Percentiles rank a stretch among this genome's conserved stretches.
Evolutionary conservation across 2,888 invertebrate genomes (phyloP).

Genomic region (Cotesia congregata): DNA sequence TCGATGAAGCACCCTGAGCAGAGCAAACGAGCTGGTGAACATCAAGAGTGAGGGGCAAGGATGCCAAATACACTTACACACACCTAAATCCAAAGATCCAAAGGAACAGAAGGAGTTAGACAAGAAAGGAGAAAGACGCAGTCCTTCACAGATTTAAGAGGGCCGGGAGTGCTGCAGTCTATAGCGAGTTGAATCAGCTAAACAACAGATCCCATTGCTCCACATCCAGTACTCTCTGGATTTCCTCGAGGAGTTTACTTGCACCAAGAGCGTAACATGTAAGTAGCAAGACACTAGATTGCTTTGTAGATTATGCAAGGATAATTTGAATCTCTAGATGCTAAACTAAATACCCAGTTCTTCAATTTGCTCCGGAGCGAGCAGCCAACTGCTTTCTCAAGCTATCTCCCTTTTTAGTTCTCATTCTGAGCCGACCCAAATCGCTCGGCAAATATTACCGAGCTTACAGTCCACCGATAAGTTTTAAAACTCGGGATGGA

Average conservation of each 20-base stretch:
- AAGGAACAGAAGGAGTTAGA: too few species aligned
- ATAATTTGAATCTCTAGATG: background rate
- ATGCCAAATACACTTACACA: background rate
- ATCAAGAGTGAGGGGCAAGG: background rate
- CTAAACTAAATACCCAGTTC: background rate
- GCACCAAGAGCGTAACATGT: background rate
- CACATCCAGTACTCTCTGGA: slow-evolving; percentile 4
- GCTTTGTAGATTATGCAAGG: background rate
- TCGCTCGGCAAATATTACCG: background rate
- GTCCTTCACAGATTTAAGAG: background rate
- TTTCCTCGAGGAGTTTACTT: slow-evolving; percentile 21
- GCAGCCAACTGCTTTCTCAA: too few species aligned
- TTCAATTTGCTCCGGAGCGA: background rate
- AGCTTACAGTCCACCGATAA: background rate
- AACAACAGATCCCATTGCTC: background rate
- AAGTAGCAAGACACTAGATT: slow-evolving; percentile 7
- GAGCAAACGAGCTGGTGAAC: slow-evolving; percentile 1
- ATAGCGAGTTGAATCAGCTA: background rate
- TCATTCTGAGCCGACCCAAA: background rate
- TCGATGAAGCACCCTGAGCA: slow-evolving; percentile 36
- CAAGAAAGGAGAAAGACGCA: background rate
- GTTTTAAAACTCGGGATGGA: background rate
- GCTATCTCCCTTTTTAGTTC: background rate
- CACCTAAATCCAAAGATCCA: too few species aligned
- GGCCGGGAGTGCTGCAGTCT: background rate